Evolutionary conservation across 2,888 invertebrate genomes (phyloP), one percentile per base, ranked within the genome.

Genomic region (Aleiodes alternator): DNA sequence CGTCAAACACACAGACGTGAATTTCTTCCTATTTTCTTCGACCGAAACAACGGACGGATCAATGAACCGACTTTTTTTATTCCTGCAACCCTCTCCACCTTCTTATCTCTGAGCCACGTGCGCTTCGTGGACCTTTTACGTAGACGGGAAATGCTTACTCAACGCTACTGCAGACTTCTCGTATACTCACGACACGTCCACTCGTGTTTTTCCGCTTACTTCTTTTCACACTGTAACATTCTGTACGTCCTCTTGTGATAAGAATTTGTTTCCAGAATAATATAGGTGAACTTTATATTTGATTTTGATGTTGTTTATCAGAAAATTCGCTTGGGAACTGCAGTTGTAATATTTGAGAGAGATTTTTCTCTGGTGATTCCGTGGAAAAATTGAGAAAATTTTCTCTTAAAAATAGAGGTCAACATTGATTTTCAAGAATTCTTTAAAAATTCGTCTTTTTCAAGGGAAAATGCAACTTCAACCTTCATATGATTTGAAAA

Each of bases 81-180:
- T 48, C 23, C 16, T 23, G 8, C 8, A 23, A 64, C 64, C 43
- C 48, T 64, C 38, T 34, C 64, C 48, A 43, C 16, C 43, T 61
- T 38, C 61, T 61, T 61, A 61, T 61, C 61, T 12, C 34, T 16
- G 14, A 43, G 38, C 61, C 61, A 61, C 61, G 61, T 61, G 61
- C 59, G 59, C 59, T 11, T 43, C 43, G 43, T 61, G 61, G 23
- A 61, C 38, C 61, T 61, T 43, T 43, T 38, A 61, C 61, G 61
- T 38, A 38, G 38, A 61, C 14, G 38, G 34, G 61, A 61, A 61
- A 61, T 16, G 61, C 61, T 61, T 61, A 61, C 38, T 61, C 61
- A 34, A 61, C 43, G 34, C 38, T 57, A 61, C 34, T 61, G 61
- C 8, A 61, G 61, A 38, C 34, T 38, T 11, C 38, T 16, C 29